Base-by-base conservation (phyloP, 2,113 vertebrate genomes). In the Heterotilapia buettikoferi region DNA sequence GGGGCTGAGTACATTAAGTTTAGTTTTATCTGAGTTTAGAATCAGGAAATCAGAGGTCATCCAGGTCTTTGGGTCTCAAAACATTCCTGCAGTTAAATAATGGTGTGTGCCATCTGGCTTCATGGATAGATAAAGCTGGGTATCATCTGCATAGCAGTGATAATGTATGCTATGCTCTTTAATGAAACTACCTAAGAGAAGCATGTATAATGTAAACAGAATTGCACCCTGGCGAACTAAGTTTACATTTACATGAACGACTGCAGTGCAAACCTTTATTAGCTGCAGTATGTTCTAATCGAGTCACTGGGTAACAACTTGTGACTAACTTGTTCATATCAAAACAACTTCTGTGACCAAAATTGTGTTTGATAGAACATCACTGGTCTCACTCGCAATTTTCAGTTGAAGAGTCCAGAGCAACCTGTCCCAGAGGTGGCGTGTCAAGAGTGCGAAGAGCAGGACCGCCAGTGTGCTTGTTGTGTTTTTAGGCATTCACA, bases 211-310 rank as follows among this genome's bases (percentile, higher is more conserved):
- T 21, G 33, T 13, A 38, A 66, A 66, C 33, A 66, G 61, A 66
- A 38, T 12, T 66, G 33, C 33, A 38, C 19, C 33, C 33, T 2
- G 33, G 19, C 0, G 10, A 66, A 21, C 3, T 38, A 0, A 66
- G 18, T 66, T 66, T 38, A 66, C 31, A 66, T 66, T 66, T 66
- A 36, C 61, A 66, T 3, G 61, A 66, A 66, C 10, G 2, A 66
- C 61, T 36, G 61, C 6, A 38, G 3, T 38, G 61, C 33, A 66
- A n/a, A 66, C 1, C 33, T 66, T 66, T 66, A 66, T 38, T 66
- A 66, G 2, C 33, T 38, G 19, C 61, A 21, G 10, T 38, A 66
- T 66, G 33, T 38, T 21, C 33, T 66, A 66, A 13, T 66, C 3
- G 10, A 66, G 61, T 66, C 33, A 71, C 36, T 24, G 71, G 43